These are phyloP conservation scores for Caenorhabditis sulstoni DNA, from an alignment of 2,888 invertebrate species.

Conservation along the genomic window DNA sequence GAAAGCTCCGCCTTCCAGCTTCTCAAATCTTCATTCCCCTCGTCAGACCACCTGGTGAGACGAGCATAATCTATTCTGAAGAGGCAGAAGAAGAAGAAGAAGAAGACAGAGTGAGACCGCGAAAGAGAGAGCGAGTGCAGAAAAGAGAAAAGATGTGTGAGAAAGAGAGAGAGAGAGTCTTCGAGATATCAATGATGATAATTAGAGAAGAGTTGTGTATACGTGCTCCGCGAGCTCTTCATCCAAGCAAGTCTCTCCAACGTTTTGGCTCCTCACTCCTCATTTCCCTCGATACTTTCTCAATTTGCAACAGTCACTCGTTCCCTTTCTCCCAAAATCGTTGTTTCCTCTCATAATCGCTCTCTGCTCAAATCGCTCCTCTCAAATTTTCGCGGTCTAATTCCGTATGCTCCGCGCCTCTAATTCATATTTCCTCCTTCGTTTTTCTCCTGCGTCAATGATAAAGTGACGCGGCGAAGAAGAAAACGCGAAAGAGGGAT, in stretches of 20 bases:
- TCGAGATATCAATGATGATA: background rate
- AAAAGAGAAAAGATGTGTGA: too few species aligned
- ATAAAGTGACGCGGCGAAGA: background rate
- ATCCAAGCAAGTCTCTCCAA: too few species aligned
- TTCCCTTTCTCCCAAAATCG: background rate
- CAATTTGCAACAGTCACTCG: too few species aligned
- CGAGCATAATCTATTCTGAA: background rate
- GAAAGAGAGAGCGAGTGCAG: too few species aligned
- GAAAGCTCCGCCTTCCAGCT: background rate
- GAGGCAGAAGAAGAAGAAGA: background rate
- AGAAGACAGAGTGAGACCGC: too few species aligned
- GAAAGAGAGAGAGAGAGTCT: background rate
- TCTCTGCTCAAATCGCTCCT: conserved; percentile 1
- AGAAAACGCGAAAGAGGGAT: background rate
- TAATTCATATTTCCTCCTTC: background rate
- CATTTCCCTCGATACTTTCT: too few species aligned
- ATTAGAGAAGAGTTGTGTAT: background rate
- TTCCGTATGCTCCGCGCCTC: background rate
- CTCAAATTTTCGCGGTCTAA: background rate
- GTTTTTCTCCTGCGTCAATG: conserved; percentile 1
- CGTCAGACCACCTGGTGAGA: background rate
- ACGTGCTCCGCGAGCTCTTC: too few species aligned
- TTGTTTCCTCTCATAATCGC: background rate
- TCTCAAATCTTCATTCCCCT: too few species aligned
- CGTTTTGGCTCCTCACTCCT: too few species aligned